Conservation (phyloP, 2,888 invertebrate species). For the Drosophila pegasa region DNA sequence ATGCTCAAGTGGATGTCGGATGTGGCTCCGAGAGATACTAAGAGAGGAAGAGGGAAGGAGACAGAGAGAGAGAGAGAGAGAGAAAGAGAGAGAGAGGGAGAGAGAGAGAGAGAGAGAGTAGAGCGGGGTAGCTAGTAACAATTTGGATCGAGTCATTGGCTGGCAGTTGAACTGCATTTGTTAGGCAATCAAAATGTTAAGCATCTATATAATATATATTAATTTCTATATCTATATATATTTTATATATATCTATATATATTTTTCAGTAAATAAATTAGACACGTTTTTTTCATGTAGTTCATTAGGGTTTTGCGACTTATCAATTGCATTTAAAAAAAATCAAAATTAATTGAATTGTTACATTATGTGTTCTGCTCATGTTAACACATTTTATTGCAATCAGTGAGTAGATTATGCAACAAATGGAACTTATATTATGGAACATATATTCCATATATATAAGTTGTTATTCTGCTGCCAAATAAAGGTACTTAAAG, state of each 20-base stretch:
- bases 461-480: neutral
- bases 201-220: neutral
- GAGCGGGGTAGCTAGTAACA: neutral
- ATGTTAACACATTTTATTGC: neutral
- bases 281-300: conserved; percentile 3
- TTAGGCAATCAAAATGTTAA: neutral
- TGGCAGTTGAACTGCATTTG: neutral
- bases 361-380: neutral
- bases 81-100: neutral
- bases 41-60: neutral
- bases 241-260: neutral
- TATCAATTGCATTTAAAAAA: conserved; percentile 5
- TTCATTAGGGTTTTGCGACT: neutral
- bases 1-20: conserved; percentile 34
- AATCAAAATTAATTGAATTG: neutral
- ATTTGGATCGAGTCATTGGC: neutral
- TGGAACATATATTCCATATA: neutral
- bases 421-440: too few relatives aligned
- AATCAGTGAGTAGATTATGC: neutral
- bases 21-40: conserved; percentile 9
- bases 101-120: neutral
- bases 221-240: neutral
- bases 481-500: neutral
- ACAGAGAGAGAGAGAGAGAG: neutral
- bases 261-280: neutral